Evolutionary conservation across 2,113 vertebrate species (phyloP).

Genomic region (Ibidorhyncha struthersii): DNA sequence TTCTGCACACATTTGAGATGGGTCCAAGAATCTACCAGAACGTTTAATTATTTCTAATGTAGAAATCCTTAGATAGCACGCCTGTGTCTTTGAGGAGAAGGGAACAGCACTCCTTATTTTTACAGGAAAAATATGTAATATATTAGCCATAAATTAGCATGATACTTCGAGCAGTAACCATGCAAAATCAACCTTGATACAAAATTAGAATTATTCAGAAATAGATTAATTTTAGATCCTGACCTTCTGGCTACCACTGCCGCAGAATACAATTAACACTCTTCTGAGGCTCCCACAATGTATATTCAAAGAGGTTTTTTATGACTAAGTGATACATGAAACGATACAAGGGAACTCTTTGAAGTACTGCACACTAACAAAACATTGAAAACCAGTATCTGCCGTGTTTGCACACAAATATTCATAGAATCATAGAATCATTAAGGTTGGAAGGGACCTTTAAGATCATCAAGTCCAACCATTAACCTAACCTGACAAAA

Average conservation of each 20-base stretch:
- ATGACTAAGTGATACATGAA: not conserved
- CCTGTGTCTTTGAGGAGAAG: not conserved
- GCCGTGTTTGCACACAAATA: not conserved
- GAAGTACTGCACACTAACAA: not conserved
- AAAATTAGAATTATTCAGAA: slow-evolving; percentile 31
- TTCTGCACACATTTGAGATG: not conserved
- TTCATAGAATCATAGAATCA: no score
- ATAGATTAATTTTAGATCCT: slow-evolving; percentile 31
- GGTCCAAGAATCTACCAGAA: not conserved
- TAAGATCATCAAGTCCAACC: no score
- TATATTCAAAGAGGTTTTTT: not conserved
- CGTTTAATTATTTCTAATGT: not conserved
- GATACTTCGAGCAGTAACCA: not conserved
- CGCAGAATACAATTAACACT: slow-evolving; percentile 15
- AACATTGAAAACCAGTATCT: slow-evolving; percentile 11
- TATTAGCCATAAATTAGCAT: not conserved
- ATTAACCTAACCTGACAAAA: no score
- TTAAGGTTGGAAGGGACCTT: no score
- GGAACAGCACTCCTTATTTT: not conserved
- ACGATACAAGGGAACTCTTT: not conserved
- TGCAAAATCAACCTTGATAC: slow-evolving; percentile 27
- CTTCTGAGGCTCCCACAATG: not conserved
- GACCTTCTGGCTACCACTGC: slow-evolving; percentile 28
- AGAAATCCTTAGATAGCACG: not conserved
- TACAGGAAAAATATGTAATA: not conserved